phyloP scores from a whole-genome alignment of 2,113 vertebrate genomes.

The Mastomys natalensis region DNA sequence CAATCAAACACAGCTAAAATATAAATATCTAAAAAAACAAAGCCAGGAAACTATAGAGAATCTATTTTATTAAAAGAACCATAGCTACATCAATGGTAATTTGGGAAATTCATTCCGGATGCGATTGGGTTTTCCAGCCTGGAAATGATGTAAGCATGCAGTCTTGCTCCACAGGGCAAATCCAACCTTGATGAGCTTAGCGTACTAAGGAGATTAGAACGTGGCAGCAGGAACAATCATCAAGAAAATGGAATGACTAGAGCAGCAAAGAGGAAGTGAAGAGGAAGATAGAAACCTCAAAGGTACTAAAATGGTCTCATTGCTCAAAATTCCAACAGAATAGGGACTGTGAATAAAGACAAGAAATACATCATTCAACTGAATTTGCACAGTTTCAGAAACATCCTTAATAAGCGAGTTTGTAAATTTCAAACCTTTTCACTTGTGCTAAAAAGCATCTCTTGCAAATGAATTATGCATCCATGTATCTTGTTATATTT shows the following conservation, averaged over 20 bases:
- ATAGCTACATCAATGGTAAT: neutral
- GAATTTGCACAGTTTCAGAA: neutral
- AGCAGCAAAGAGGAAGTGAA: neutral
- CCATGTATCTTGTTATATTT: neutral
- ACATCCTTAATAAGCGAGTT: conserved; percentile 24
- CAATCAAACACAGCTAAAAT: neutral
- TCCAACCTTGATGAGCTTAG: neutral
- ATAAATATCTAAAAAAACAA: neutral
- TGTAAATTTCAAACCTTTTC: neutral
- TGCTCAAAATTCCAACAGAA: neutral
- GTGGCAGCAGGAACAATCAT: neutral
- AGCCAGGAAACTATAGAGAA: neutral
- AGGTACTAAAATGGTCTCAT: neutral
- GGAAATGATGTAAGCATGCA: neutral
- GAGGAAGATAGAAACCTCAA: neutral
- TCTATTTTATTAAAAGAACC: neutral
- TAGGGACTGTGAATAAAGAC: neutral
- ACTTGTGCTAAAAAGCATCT: neutral
- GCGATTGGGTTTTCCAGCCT: neutral
- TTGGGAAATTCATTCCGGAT: neutral
- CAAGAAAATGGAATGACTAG: neutral
- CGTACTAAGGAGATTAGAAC: neutral
- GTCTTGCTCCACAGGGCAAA: conserved; percentile 11
- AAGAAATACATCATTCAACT: neutral
- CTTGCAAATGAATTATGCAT: neutral